Conservation (phyloP, 2,797 vertebrate species). For the Anomalospiza imberbis region DNA sequence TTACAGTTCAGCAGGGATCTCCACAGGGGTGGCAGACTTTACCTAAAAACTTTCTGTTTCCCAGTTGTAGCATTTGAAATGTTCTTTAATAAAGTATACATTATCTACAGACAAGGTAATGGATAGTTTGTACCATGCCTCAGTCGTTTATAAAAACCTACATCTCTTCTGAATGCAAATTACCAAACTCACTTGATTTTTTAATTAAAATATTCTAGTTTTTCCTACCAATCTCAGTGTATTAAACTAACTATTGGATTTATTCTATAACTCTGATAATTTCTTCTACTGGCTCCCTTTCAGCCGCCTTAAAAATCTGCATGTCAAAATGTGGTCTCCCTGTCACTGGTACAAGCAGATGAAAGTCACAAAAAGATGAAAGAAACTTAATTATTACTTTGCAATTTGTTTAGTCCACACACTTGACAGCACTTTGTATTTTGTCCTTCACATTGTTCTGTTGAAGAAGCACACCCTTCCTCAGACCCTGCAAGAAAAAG, state of each 20-base stretch:
- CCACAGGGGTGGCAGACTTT: background rate
- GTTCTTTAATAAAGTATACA: background rate
- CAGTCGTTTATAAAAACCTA: background rate
- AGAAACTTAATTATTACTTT: constrained; percentile 33
- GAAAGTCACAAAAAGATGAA: constrained; percentile 51
- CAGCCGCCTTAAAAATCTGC: background rate
- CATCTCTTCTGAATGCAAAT: background rate
- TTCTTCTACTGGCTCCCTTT: background rate
- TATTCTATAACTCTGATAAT: background rate
- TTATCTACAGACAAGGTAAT: background rate
- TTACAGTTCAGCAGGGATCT: background rate
- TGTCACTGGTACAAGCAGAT: background rate
- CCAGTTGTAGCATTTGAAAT: background rate
- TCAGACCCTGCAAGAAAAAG: background rate
- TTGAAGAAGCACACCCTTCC: constrained; percentile 58
- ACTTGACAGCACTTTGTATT: constrained; percentile 45
- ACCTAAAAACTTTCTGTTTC: background rate
- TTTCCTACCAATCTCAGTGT: background rate
- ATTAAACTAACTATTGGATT: background rate
- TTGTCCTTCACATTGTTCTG: constrained; percentile 48
- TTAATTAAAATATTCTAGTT: background rate
- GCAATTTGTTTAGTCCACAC: constrained; percentile 40
- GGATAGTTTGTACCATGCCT: background rate
- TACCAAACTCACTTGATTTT: background rate
- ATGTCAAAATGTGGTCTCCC: background rate